phyloP scores from a whole-genome alignment of 2,113 vertebrate genomes.

The Garra rufa region DNA sequence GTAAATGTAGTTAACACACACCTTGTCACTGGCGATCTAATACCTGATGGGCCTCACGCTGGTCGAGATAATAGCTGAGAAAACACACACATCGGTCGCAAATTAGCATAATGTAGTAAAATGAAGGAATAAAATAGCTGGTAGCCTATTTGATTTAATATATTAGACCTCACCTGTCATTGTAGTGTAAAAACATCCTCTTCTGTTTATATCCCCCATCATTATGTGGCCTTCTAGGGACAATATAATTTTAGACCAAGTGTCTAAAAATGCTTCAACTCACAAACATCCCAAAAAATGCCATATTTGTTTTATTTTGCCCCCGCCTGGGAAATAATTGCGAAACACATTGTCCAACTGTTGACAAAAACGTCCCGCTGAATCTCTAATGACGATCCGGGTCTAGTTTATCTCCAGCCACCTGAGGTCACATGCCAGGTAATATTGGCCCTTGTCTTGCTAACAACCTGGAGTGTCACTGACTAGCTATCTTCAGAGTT shows the following conservation, averaged over 20 bases:
- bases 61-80: slow-evolving; percentile 19
- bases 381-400: slow-evolving; percentile 36
- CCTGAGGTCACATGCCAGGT: slow-evolving; percentile 47
- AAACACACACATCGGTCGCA: neutral
- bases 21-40: neutral
- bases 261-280: slow-evolving; percentile 11
- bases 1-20: neutral
- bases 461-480: slow-evolving; percentile 51
- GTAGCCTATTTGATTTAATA: neutral
- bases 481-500: slow-evolving; percentile 14
- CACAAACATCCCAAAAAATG: slow-evolving; percentile 12
- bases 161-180: neutral
- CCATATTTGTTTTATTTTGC: neutral
- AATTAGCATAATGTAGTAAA: neutral
- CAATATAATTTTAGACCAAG: neutral
- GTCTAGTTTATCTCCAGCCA: slow-evolving; percentile 23
- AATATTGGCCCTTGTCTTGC: slow-evolving; percentile 28
- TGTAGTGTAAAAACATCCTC: neutral
- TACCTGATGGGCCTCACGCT: neutral
- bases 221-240: neutral
- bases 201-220: neutral
- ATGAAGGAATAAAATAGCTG: neutral
- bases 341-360: neutral
- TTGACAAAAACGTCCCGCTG: slow-evolving; percentile 14
- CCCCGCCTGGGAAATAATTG: slow-evolving; percentile 11